Conservation (phyloP, 2,113 vertebrate species). For the Dicerorhinus sumatrensis region DNA sequence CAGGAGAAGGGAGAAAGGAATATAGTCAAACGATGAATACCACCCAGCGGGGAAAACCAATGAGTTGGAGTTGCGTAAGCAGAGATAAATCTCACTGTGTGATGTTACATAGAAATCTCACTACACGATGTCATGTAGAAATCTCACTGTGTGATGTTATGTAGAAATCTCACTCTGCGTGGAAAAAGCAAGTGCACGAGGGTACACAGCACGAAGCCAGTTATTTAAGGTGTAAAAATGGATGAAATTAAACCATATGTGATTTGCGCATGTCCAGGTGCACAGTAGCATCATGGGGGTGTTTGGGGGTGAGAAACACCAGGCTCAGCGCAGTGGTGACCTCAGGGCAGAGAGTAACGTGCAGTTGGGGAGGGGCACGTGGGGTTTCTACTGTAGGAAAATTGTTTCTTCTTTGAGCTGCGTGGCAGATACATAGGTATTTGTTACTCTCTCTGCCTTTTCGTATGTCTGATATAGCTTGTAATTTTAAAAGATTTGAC, state of each 20-base stretch:
- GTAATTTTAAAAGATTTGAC: not conserved
- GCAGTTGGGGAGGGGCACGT: fast-evolving
- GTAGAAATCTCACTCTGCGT: not conserved
- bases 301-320: not conserved
- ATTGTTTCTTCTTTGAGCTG: not conserved
- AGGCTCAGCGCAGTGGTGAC: not conserved
- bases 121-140: no score
- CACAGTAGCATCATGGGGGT: fast-evolving
- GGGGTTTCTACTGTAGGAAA: not conserved
- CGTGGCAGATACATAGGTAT: fast-evolving
- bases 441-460: no score
- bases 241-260: fast-evolving
- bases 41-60: not conserved
- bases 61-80: fast-evolving
- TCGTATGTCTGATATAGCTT: not conserved
- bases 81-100: fast-evolving
- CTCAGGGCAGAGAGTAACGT: not conserved
- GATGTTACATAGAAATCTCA: no score
- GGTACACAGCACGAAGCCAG: fast-evolving
- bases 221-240: fast-evolving
- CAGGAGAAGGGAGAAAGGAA: not conserved
- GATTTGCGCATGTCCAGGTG: fast-evolving
- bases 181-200: fast-evolving
- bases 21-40: fast-evolving
- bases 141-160: fast-evolving